These are phyloP conservation scores for Aegotheles bennettii DNA, from an alignment of 2,113 vertebrate genomes.

Conservation along the genomic window DNA sequence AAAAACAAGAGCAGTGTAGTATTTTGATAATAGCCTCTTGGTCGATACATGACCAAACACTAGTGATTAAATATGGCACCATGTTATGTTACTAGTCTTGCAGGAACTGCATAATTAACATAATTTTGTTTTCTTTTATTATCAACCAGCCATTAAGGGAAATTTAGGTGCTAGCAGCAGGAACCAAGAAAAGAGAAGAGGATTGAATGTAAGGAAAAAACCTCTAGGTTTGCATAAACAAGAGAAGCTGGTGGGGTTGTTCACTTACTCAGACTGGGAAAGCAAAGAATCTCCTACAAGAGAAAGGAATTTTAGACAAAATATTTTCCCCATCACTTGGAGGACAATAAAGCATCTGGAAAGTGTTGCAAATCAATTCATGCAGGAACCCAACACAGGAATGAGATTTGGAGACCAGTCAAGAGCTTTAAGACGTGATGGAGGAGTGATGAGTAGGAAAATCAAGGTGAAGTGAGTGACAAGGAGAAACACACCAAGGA, in stretches of 20 bases:
- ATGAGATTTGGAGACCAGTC: not conserved
- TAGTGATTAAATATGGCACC: not conserved
- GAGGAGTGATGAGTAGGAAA: slow-evolving; percentile 1
- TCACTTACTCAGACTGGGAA: not conserved
- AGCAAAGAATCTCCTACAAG: not conserved
- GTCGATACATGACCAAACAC: not conserved
- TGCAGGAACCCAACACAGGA: not conserved
- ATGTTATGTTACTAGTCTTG: not conserved
- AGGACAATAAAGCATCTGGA: slow-evolving; percentile 27
- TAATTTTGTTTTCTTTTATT: not conserved
- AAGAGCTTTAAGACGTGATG: not conserved
- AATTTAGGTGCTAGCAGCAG: not conserved
- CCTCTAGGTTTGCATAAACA: not conserved
- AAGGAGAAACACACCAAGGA: not conserved
- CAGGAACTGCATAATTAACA: not conserved
- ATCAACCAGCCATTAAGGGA: not conserved
- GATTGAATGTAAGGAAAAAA: not conserved
- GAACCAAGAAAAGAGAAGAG: not conserved
- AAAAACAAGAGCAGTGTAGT: not conserved
- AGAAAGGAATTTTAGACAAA: not conserved
- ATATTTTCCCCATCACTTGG: not conserved
- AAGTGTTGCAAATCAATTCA: not conserved
- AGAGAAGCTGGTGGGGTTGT: not conserved
- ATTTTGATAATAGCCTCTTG: not conserved
- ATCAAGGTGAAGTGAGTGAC: not conserved